Conservation (phyloP, 2,797 vertebrate species). For the Anguilla anguilla region DNA sequence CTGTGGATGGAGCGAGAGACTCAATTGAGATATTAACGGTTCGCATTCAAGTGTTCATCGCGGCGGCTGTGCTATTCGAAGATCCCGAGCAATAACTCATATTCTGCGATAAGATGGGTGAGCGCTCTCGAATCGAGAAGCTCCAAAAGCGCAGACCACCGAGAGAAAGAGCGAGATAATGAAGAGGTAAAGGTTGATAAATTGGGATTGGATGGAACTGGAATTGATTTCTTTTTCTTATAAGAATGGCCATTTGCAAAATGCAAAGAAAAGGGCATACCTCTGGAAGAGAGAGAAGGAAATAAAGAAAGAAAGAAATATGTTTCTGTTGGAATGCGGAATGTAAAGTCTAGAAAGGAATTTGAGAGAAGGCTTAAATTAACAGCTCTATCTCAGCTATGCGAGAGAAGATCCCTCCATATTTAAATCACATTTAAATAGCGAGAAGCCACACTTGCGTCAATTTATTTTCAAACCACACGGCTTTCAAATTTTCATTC, state of each 20-base stretch:
- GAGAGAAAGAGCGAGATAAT: background rate
- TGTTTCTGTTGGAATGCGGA: conserved; percentile 14
- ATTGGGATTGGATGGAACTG: conserved; percentile 8
- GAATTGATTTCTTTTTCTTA: background rate
- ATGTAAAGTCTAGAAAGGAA: background rate
- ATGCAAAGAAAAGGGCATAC: conserved; percentile 5
- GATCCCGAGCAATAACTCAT: background rate
- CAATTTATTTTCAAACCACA: conserved; percentile 14
- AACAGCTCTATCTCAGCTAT: background rate
- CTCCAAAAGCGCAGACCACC: background rate
- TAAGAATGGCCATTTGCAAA: background rate
- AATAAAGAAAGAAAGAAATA: background rate
- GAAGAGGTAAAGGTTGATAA: background rate
- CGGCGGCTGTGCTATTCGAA: background rate
- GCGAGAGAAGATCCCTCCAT: background rate
- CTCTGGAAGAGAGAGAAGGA: conserved; percentile 16
- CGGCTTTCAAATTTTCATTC: background rate
- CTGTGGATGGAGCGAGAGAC: background rate
- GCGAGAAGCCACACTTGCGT: background rate
- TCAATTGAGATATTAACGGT: background rate
- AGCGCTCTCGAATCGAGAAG: background rate
- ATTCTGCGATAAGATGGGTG: background rate
- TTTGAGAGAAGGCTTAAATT: background rate
- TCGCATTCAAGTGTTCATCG: background rate
- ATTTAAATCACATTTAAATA: conserved; percentile 4